Base-by-base conservation (phyloP, 2,888 invertebrate genomes). In the Limnephilus rhombicus region DNA sequence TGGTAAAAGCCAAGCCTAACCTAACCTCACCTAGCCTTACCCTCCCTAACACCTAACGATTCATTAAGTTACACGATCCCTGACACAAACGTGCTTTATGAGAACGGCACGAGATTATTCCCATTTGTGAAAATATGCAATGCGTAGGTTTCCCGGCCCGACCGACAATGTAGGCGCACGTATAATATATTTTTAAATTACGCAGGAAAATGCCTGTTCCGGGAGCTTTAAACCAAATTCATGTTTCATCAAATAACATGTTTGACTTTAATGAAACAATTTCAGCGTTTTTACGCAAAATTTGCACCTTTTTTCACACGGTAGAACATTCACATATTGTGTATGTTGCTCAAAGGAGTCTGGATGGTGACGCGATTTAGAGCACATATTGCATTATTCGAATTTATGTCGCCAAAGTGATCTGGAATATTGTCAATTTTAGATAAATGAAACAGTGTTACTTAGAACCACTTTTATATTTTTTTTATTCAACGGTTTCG, bases 141-240 rank as follows among this genome's bases (percentile, higher is more conserved):
- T 68, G 68, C 68, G 68, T n/a, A n/a, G n/a, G 24, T 68, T 68
- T 68, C 68, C 68, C 7, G 9, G 9, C 24, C 68, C 68, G 9
- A 9, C 68, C 68, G 68, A 24, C 68, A 9, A 68, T 68, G n/a
- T 68, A n/a, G 24, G 24, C 24, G n/a, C 24, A 24, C 24, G n/a
- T 9, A 24, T 2, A 68, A 68, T 24, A 24, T 68, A 68, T 68
- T 68, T 68, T 68, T 68, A 68, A 68, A 68, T 68, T 68, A 68
- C 68, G 9, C n/a, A 9, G 68, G 68, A 68, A 68, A 68, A 68
- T 68, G 68, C 24, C 24, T 24, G 68, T 68, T 68, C 24, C 68
- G 68, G 68, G 68, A n/a, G 68, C 68, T 68, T 68, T 68, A 68
- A 68, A 68, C 68, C 68, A 68, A 68, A 68, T 68, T 68, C 68